A percentile compares a stretch with the other conserved stretches of the same genome.
Evolutionary conservation across 2,113 vertebrate genomes (phyloP).

Genomic region (Tachycineta bicolor): DNA sequence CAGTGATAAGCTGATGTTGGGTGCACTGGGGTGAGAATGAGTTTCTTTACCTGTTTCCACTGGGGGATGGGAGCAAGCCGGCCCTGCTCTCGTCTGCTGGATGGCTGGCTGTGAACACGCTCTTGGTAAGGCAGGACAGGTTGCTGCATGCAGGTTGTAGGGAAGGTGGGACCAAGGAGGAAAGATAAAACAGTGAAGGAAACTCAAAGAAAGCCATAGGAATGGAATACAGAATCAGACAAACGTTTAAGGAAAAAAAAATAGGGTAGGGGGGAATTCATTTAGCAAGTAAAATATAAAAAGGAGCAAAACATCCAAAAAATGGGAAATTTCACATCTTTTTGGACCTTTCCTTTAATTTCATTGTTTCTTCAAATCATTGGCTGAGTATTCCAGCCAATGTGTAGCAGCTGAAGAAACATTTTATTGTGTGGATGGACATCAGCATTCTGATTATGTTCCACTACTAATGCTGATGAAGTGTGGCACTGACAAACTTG

Average conservation of each 20-base stretch:
- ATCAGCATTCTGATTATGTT: not conserved
- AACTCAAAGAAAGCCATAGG: conserved; percentile 40
- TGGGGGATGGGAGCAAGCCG: conserved; percentile 82
- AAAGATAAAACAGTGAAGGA: conserved; percentile 70
- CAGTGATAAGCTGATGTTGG: not conserved
- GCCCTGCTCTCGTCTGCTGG: conserved; percentile 79
- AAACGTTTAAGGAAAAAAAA: conserved; percentile 6
- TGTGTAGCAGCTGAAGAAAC: not conserved
- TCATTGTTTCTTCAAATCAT: not conserved
- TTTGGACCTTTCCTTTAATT: not conserved
- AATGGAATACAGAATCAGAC: conserved; percentile 35
- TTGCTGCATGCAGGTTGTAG: conserved; percentile 78
- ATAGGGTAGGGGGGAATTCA: conserved; percentile 3
- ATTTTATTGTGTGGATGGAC: not conserved
- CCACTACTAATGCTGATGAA: not conserved
- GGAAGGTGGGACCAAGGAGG: conserved; percentile 44
- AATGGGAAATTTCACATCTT: not conserved
- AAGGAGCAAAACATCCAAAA: not conserved
- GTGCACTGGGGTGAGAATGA: not conserved
- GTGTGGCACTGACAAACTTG: not conserved
- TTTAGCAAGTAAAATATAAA: conserved; percentile 47
- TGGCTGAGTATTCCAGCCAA: not conserved
- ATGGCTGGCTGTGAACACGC: conserved; percentile 77
- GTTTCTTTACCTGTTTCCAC: conserved; percentile 96
- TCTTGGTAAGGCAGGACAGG: conserved; percentile 85